A percentile compares a stretch with the other conserved stretches of the same genome.
These are phyloP conservation scores for Coelopa pilipes DNA, from an alignment of 2,888 invertebrate species.

Conservation along the genomic window DNA sequence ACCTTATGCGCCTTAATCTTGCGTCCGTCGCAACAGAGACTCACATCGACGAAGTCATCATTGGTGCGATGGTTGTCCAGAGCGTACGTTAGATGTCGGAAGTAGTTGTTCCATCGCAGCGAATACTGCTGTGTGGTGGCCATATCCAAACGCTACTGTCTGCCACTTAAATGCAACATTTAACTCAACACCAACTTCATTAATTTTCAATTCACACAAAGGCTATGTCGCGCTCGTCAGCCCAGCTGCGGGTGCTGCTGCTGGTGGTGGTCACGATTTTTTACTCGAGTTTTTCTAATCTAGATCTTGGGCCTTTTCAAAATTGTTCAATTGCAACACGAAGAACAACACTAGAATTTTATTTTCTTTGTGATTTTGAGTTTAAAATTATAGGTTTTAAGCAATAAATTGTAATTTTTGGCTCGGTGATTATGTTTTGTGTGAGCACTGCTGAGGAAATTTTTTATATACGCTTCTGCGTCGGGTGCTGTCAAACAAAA, in stretches of 20 bases:
- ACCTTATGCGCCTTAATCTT: conserved; percentile 87
- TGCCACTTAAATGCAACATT: not conserved
- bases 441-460: not conserved
- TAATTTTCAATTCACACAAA: not conserved
- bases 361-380: not conserved
- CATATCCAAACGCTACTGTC: conserved; percentile 58
- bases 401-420: not conserved
- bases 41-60: conserved; percentile 84
- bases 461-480: no score
- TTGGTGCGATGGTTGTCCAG: conserved; percentile 78
- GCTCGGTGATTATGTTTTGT: conserved; percentile 9
- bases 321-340: not conserved
- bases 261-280: not conserved
- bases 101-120: conserved; percentile 88
- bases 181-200: conserved; percentile 9
- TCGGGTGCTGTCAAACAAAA: conserved; percentile 26
- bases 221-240: not conserved
- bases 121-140: conserved; percentile 82
- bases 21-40: conserved; percentile 85
- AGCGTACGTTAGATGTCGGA: conserved; percentile 81
- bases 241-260: not conserved
- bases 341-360: not conserved
- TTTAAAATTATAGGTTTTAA: conserved; percentile 6
- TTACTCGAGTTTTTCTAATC: not conserved
- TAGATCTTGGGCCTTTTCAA: not conserved